Evolutionary conservation across 53 echinoderm and acorn worm species (phyloP).

Genomic region (Luidia sarsii): DNA sequence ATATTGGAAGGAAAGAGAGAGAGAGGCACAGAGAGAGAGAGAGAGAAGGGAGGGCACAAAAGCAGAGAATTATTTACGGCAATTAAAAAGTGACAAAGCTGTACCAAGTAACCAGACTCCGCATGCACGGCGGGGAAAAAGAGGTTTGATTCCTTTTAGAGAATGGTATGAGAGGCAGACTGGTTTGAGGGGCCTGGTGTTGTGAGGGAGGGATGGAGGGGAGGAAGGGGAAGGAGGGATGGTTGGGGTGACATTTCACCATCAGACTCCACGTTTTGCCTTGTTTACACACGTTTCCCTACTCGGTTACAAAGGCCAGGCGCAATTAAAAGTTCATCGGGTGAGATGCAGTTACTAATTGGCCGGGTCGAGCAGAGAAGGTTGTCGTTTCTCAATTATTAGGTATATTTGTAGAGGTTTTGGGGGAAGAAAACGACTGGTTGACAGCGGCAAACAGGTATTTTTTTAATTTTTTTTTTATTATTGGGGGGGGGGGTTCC

Average conservation of each 20-base stretch:
- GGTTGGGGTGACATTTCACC: background rate
- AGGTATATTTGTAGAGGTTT: too few species aligned
- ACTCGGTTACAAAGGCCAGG: background rate
- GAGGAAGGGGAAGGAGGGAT: background rate
- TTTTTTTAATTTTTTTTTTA: too few species aligned
- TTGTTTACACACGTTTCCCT: slow-evolving; percentile 22
- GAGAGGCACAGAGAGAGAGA: background rate
- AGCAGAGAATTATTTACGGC: slow-evolving; percentile 2
- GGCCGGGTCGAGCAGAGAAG: too few species aligned
- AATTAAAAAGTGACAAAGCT: slow-evolving; percentile 16
- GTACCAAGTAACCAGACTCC: background rate
- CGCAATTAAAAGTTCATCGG: slow-evolving; percentile 14
- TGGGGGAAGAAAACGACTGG: too few species aligned
- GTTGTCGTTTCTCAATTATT: too few species aligned
- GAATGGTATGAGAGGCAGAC: too few species aligned
- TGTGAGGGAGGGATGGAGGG: background rate
- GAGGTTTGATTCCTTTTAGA: too few species aligned
- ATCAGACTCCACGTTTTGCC: background rate
- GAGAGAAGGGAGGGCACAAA: background rate
- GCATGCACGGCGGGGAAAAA: background rate
- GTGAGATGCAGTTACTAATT: background rate
- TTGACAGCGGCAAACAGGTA: too few species aligned
- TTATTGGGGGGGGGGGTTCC: too few species aligned
- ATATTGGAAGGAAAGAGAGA: too few species aligned
- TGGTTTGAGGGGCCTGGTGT: too few species aligned